A percentile compares a stretch with the other conserved stretches of the same genome.
phyloP scores from a whole-genome alignment of 2,797 vertebrate genomes.

The Myotis planiceps region DNA sequence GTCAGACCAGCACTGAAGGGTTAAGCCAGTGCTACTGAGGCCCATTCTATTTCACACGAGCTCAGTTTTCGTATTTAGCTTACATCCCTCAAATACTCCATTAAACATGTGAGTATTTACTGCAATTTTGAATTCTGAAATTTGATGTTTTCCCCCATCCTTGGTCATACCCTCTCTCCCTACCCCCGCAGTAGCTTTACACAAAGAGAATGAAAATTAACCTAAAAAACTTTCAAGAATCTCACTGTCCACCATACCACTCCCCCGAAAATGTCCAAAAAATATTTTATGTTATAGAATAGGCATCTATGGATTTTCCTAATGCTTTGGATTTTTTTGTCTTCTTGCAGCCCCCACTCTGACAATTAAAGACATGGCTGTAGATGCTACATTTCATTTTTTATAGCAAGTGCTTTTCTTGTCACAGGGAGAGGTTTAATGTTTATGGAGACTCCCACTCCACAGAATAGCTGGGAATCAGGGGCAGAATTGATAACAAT shows the following conservation, averaged over 20 bases:
- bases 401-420: not conserved
- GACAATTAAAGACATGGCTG: not conserved
- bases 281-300: not conserved
- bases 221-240: not conserved
- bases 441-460: not conserved
- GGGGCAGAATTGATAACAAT: not conserved
- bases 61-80: not conserved
- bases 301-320: not conserved
- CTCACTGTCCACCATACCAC: not conserved
- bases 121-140: not conserved
- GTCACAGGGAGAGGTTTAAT: not conserved
- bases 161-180: not conserved
- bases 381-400: not conserved
- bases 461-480: not conserved
- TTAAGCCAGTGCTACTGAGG: not conserved
- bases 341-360: not conserved
- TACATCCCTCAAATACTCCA: not conserved
- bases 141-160: not conserved
- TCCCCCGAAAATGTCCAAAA: not conserved
- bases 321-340: not conserved
- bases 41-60: not conserved
- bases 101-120: not conserved
- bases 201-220: not conserved
- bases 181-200: not conserved
- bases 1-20: not conserved